Base-by-base conservation (phyloP, 2,888 invertebrate species). In the Macrophya alboannulata region DNA sequence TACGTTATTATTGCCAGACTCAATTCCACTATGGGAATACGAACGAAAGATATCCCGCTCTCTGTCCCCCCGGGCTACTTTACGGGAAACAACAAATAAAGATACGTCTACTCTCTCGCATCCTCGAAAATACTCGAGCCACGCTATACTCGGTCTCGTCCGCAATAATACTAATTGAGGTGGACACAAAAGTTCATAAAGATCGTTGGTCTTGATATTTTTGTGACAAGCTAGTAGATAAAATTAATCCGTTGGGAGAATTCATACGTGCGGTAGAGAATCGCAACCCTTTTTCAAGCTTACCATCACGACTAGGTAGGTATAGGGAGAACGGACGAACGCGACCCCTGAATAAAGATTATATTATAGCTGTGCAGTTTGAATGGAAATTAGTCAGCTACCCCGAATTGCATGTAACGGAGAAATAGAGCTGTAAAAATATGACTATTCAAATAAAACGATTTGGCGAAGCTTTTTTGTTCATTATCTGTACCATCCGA, bases 151-250 rank as follows among this genome's bases (percentile, higher is more conserved):
- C 43, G 72, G 21, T 43, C 43, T 45, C 74, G 74, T 45, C 45
- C 31, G n/a, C 68, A 79, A 68, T 85, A 81, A 71, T 48, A 25
- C 85, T 85, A 85, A 85, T 85, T 85, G 85, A 85, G 71, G 82
- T 17, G 85, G 85, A 82, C 82, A 85, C 81, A 62, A 82, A 85
- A 85, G 85, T 85, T 82, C 85, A 82, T 85, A 85, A 85, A 85
- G 85, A 85, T 85, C 82, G 68, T 21, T n/a, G 31, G 31, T 2
- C 10, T 31, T 71, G 85, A 85, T 85, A 85, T 82, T 85, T 85
- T 85, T 81, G 55, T 82, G 71, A 85, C 85, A 51, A 48, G 37
- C 81, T 62, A 55, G 31, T 62, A 83, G 65, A 83, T 83, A 83
- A 83, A 62, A 81, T 37, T 83, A 51, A 68, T 71, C 25, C 83